A percentile compares a stretch with the other conserved stretches of the same genome.
Evolutionary conservation across 2,888 invertebrate species (phyloP).

Genomic region (Hipparchia semele): DNA sequence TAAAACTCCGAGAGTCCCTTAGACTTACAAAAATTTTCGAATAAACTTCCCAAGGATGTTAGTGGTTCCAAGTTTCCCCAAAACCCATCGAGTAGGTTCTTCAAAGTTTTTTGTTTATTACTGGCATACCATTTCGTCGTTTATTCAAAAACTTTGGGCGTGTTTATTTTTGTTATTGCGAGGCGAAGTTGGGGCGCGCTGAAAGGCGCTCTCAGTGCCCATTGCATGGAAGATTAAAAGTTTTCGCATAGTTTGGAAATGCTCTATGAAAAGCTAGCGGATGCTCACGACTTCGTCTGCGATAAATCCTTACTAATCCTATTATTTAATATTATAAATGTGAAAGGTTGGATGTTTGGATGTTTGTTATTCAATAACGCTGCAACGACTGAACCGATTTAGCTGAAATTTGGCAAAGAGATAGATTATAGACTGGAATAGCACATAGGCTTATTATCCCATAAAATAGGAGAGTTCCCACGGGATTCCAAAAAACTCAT

Average conservation of each 20-base stretch:
- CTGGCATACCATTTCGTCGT: conserved; percentile 13
- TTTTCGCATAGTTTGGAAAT: neutral
- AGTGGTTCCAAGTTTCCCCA: neutral
- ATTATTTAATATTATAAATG: too few relatives aligned
- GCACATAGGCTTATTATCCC: too few relatives aligned
- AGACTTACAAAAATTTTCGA: neutral
- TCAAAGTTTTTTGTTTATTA: conserved; percentile 18
- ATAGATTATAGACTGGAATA: too few relatives aligned
- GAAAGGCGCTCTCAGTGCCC: neutral
- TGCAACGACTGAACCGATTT: too few relatives aligned
- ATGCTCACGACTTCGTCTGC: too few relatives aligned
- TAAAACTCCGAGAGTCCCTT: too few relatives aligned
- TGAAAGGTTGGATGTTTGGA: too few relatives aligned
- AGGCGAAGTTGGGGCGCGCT: neutral
- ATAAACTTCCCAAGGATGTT: neutral
- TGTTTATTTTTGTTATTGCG: conserved; percentile 20
- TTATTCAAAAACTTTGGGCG: conserved; percentile 22
- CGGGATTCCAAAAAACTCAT: too few relatives aligned
- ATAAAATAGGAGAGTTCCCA: too few relatives aligned
- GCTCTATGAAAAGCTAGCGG: neutral
- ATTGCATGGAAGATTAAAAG: neutral
- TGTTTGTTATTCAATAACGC: too few relatives aligned
- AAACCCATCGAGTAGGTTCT: conserved; percentile 5
- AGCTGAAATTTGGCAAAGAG: too few relatives aligned
- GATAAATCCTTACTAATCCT: too few relatives aligned